Conservation (phyloP, 2,113 vertebrate genomes). For the Petrocephalus zakoni region DNA sequence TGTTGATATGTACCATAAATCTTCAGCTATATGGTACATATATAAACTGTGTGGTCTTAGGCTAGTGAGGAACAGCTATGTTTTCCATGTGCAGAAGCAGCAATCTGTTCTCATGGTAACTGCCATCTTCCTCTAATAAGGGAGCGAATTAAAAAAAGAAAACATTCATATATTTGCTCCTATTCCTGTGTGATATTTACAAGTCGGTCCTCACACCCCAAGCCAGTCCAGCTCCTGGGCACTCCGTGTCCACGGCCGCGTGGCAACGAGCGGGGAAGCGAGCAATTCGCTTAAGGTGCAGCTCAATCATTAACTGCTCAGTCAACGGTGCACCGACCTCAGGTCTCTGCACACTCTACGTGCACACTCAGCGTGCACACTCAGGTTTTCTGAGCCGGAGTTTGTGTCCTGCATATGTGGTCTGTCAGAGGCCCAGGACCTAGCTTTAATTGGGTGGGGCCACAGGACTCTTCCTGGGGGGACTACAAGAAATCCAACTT, state of each 20-base stretch:
- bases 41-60: background rate
- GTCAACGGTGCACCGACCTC: constrained; percentile 27
- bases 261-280: constrained; percentile 53
- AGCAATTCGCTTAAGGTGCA: constrained; percentile 30
- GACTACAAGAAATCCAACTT: background rate
- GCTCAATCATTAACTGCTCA: constrained; percentile 60
- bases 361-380: background rate
- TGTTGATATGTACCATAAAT: background rate
- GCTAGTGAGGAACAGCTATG: background rate
- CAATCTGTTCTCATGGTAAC: constrained; percentile 3
- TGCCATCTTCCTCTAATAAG: background rate
- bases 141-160: background rate
- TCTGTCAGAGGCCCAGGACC: background rate
- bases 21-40: background rate
- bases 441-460: background rate
- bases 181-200: constrained; percentile 11
- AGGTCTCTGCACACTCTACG: background rate
- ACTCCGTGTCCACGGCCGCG: constrained; percentile 38
- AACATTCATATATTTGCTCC: constrained; percentile 20
- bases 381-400: background rate
- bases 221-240: constrained; percentile 29
- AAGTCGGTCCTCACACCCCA: constrained; percentile 17
- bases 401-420: background rate
- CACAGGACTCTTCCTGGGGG: background rate
- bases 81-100: background rate